Evolutionary conservation across 2,113 vertebrate genomes (phyloP), one percentile per base, ranked within the genome.

Genomic region (Hypocryptadius cinnamomeus): DNA sequence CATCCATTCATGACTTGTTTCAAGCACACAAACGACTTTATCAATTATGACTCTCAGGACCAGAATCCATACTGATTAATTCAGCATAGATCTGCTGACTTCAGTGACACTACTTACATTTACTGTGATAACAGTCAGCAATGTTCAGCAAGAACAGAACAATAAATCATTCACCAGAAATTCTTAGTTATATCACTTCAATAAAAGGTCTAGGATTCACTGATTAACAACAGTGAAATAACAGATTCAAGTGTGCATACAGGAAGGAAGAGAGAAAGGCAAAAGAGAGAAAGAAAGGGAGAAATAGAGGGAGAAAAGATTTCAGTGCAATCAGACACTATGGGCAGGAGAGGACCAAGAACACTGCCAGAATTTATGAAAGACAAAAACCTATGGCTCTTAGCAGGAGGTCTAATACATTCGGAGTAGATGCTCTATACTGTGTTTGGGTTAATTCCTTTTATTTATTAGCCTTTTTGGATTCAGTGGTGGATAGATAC

Each of bases 1-100:
- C n/a, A 73, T 61, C 50, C 59, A 70, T 40, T 80, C 42, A 69
- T 8, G 8, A 78, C 66, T 89, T 81, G 37, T 74, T 94, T 60
- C 60, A 91, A 85, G 64, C 47, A 78, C 77, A 65, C 11, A 53
- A 79, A 63, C 0, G 4, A 63, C 69, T 94, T 86, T 57, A 81
- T 74, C 69, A 74, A 87, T 87, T 86, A 78, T 74, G 42, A 84
- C 56, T 74, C 28, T 73, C 54, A 87, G 54, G 47, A 65, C 42
- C 35, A 93, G 56, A 91, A 85, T 94, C 94, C 51, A 85, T 68
- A 66, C 57, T 74, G 81, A 94, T 94, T 95, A 89, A 92, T 91
- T 92, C 92, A 81, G 70, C 90, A 85, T 47, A 91, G 73, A 93
- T 74, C 81, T 87, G 61, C 81, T 91, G 85, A 89, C 73, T 93